phyloP scores from a whole-genome alignment of 2,797 vertebrate genomes.

The Sebastiscus albofasciatus region DNA sequence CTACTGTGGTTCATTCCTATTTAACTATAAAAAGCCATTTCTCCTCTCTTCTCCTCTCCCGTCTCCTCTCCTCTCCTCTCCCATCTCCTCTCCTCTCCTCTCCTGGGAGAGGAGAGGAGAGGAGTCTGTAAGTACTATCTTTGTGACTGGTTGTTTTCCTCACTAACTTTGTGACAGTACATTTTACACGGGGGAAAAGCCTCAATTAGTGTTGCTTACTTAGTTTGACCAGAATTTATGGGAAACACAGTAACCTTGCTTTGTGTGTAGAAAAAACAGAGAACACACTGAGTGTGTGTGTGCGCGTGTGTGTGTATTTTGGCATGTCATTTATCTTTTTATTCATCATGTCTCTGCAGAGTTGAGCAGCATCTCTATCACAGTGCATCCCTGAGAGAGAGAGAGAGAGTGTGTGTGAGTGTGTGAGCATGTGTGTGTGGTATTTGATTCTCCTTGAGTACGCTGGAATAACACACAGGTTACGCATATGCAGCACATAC shows the following conservation, averaged over 20 bases:
- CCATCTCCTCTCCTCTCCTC: no score
- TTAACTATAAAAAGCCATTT: not conserved
- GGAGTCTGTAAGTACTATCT: constrained; percentile 3
- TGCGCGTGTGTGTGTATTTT: no score
- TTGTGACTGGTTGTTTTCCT: constrained; percentile 32
- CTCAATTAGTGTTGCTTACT: constrained; percentile 38
- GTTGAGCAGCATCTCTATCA: no score
- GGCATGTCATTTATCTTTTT: not conserved
- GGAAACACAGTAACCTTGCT: constrained; percentile 24
- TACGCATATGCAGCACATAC: no score
- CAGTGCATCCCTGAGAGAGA: no score
- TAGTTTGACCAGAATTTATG: constrained; percentile 20
- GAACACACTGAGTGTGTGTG: not conserved
- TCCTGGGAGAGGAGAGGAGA: not conserved
- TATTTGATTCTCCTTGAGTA: not conserved
- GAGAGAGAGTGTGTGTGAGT: not conserved
- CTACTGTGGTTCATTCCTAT: not conserved
- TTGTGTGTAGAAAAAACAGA: constrained; percentile 8
- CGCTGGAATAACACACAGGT: not conserved
- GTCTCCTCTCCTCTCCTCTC: not conserved
- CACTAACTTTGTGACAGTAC: constrained; percentile 40
- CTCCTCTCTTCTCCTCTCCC: not conserved
- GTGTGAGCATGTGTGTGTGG: not conserved
- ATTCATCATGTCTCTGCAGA: constrained; percentile 12
- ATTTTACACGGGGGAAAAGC: constrained; percentile 15